phyloP scores from a whole-genome alignment of 1,140 invertebrate species.

The Halesus radiatus region DNA sequence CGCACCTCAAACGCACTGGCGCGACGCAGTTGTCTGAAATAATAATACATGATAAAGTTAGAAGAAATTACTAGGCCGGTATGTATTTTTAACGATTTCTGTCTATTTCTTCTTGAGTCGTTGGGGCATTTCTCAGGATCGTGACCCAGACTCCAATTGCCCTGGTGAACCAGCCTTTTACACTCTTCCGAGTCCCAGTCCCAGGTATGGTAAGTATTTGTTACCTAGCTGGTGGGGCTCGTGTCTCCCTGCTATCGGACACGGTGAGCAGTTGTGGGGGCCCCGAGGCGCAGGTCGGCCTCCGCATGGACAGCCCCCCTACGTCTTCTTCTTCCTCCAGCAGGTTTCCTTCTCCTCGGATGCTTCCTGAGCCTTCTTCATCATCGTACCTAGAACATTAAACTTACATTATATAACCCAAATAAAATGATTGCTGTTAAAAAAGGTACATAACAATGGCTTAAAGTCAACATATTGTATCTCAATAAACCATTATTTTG shows the following conservation, averaged over 20 bases:
- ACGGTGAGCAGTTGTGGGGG: conserved; percentile 52
- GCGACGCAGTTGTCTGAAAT: conserved; percentile 48
- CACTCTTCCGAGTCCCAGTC: no score
- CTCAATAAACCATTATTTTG: no score
- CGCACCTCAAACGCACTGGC: conserved; percentile 55
- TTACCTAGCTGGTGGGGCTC: conserved; percentile 50
- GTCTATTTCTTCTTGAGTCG: no score
- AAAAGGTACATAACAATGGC: no score
- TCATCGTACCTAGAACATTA: conserved; percentile 47
- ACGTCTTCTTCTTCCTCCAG: conserved; percentile 40
- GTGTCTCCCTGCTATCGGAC: conserved; percentile 49
- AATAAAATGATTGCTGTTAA: no score
- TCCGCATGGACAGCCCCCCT: conserved; percentile 40
- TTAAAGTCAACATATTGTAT: no score
- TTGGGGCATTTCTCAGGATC: no score
- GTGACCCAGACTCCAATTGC: no score
- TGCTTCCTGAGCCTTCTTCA: conserved; percentile 47
- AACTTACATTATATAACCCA: no score
- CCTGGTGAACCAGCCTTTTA: no score
- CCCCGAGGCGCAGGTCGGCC: conserved; percentile 42
- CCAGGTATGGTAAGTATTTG: neutral
- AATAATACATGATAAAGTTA: neutral
- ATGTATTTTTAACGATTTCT: no score
- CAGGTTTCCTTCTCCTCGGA: neutral
- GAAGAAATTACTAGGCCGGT: no score